Base-by-base conservation (phyloP, 2,113 vertebrate species). In the Ctenodactylus gundi region DNA sequence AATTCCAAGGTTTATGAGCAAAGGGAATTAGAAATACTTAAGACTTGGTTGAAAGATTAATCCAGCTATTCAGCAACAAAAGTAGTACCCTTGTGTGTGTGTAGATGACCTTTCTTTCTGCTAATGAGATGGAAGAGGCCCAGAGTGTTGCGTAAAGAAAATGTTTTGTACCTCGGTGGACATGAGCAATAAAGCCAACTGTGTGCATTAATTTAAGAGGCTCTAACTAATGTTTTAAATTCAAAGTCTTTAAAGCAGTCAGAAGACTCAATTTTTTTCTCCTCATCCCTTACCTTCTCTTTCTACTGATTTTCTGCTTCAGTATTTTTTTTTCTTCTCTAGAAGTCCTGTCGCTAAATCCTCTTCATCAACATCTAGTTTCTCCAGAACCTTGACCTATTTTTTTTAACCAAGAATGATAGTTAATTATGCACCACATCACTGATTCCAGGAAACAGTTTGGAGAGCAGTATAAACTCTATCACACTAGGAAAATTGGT, bases 11-110 rank as follows among this genome's bases (percentile, higher is more conserved):
- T 73, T 85, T 77, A 53, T n/a, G 94, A 62, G 93, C 55, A 55
- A 88, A 78, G n/a, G 76, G 81, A 70, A 93, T 13, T 90, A 84
- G 65, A 89, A 94, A 85, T 81, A 94, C n/a, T 78, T 84, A 88
- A 95, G 94, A 94, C 90, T 96, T 97, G 97, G 88, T 97, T 96
- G 94, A 83, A 93, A 94, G 76, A 95, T 91, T 77, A 94, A 90
- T 76, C 41, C 82, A 95, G 64, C 41, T 49, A 55, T 58, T 57
- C 58, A 86, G 78, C 31, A 49, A 53, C 78, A 68, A 64, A 80
- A 6, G n/a, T 65, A 57, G 31, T 72, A 31, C 27, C 17, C 93
- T 84, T 57, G 39, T 85, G 49, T 68, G 27, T 70, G 51, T 36
- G 41, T 9, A 41, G 57, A 86, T 84, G 85, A 91, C 58, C n/a